Evolutionary conservation across 2,113 vertebrate species (phyloP).

Genomic region (Typhlomys cinereus): DNA sequence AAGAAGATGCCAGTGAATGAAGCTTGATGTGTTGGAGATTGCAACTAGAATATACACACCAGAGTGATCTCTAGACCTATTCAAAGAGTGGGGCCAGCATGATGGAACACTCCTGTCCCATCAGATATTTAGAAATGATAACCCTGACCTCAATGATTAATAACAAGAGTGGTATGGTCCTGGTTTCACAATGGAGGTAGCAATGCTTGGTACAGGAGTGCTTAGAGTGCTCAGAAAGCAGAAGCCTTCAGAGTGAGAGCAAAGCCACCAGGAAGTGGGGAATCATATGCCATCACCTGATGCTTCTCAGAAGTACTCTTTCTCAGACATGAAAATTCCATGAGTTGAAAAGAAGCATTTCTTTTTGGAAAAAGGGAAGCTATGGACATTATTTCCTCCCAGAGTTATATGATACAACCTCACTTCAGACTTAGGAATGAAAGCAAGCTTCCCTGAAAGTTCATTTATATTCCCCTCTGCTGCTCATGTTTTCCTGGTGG

Average conservation of each 20-base stretch:
- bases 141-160: background rate
- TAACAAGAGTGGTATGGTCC: background rate
- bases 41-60: background rate
- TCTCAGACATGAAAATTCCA: background rate
- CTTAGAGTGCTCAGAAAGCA: background rate
- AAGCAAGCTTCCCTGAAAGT: background rate
- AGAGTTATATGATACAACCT: background rate
- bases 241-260: background rate
- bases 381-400: background rate
- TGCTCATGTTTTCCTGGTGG: conserved; percentile 43
- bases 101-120: no score
- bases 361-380: background rate
- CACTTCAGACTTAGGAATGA: background rate
- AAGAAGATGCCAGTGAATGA: background rate
- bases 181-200: background rate
- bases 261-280: background rate
- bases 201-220: background rate
- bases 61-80: background rate
- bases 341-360: background rate
- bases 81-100: no score
- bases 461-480: background rate
- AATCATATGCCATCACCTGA: background rate
- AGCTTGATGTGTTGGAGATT: background rate
- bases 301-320: background rate
- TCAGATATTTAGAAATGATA: background rate